A percentile compares a stretch with the other conserved stretches of the same genome.
These are phyloP conservation scores for Microtus ochrogaster DNA, from an alignment of 2,113 vertebrate species.

Conservation along the genomic window DNA sequence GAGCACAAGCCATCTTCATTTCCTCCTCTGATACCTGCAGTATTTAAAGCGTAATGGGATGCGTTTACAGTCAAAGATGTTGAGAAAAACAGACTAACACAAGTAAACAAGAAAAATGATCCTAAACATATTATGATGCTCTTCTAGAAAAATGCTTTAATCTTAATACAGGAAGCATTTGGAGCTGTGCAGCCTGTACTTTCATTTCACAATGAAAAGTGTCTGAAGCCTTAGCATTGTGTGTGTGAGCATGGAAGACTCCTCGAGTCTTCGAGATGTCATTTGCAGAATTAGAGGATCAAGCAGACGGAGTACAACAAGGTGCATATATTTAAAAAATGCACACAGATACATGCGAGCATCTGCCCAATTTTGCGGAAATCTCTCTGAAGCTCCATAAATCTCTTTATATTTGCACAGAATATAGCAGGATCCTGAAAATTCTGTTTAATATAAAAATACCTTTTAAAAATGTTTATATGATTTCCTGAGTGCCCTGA, in stretches of 20 bases:
- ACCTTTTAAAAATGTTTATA: neutral
- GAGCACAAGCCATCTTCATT: constrained; percentile 68
- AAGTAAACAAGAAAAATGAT: constrained; percentile 66
- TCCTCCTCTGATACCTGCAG: constrained; percentile 65
- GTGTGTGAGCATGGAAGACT: neutral
- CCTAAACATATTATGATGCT: constrained; percentile 27
- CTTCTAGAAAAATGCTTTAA: constrained; percentile 54
- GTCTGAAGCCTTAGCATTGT: constrained; percentile 27
- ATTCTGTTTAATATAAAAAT: constrained; percentile 10
- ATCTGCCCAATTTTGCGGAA: constrained; percentile 53
- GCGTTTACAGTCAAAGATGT: constrained; percentile 73
- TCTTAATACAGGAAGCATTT: constrained; percentile 69
- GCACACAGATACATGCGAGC: constrained; percentile 42
- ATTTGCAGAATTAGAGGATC: constrained; percentile 62
- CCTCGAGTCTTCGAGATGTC: constrained; percentile 39
- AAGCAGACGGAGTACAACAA: constrained; percentile 68
- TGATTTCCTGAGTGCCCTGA: constrained; percentile 8
- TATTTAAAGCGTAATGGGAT: constrained; percentile 82
- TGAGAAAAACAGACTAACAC: constrained; percentile 32
- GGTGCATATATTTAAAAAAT: constrained; percentile 70
- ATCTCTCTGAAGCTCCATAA: constrained; percentile 36
- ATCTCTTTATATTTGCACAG: constrained; percentile 21
- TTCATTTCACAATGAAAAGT: constrained; percentile 22
- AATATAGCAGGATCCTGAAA: constrained; percentile 49
- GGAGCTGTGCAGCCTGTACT: constrained; percentile 4